These are phyloP conservation scores for Decapterus maruadsi DNA, from an alignment of 2,797 vertebrate genomes.

Conservation along the genomic window DNA sequence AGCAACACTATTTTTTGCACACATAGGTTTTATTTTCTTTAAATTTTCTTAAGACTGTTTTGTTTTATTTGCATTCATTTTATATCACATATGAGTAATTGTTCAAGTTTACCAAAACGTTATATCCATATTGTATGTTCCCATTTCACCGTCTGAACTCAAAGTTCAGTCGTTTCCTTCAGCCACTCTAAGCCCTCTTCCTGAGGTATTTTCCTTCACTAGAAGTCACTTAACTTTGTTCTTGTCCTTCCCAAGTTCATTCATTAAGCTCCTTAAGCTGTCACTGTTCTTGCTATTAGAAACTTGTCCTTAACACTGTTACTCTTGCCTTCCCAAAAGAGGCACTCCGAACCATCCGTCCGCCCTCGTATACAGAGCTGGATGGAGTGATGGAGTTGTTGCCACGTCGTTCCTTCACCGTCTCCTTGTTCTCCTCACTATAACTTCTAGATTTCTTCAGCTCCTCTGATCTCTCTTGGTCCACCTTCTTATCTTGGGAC, in stretches of 20 bases:
- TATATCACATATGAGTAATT: conserved; percentile 38
- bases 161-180: conserved; percentile 36
- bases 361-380: conserved; percentile 31
- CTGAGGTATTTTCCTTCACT: conserved; percentile 16
- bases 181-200: conserved; percentile 14
- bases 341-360: conserved; percentile 51
- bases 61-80: conserved; percentile 26
- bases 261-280: conserved; percentile 34
- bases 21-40: conserved; percentile 24
- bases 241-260: conserved; percentile 40
- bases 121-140: conserved; percentile 43
- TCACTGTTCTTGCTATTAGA: conserved; percentile 63
- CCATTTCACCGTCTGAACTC: conserved; percentile 27
- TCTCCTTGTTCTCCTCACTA: conserved; percentile 47
- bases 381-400: conserved; percentile 39
- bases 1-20: conserved; percentile 19
- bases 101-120: conserved; percentile 47
- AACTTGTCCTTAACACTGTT: conserved; percentile 82
- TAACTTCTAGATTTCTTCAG: conserved; percentile 42
- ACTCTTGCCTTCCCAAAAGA: conserved; percentile 78
- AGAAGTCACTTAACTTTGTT: conserved; percentile 32
- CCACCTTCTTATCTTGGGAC: conserved; percentile 31
- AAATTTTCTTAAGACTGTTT: conserved; percentile 46
- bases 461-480: conserved; percentile 36
- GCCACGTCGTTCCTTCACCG: conserved; percentile 29